Percentiles rank a stretch among this genome's conserved stretches.
Conservation (phyloP, 2,888 invertebrate species). For the Tetragnatha montana region DNA sequence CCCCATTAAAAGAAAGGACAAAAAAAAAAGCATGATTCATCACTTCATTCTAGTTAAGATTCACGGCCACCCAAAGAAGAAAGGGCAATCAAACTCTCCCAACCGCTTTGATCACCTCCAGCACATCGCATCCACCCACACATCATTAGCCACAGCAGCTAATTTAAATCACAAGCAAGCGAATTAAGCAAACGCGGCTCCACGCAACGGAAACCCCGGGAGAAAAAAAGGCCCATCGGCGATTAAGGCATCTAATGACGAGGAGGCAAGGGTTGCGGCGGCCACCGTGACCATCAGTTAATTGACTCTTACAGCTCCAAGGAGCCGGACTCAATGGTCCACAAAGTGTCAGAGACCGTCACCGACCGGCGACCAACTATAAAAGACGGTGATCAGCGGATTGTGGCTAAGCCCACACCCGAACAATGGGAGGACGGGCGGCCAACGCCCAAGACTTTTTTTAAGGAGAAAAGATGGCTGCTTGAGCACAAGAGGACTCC, state of each 20-base stretch:
- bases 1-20: too few species aligned
- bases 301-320: conserved; percentile 58
- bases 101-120: too few species aligned
- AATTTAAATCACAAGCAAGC: background rate
- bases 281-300: conserved; percentile 57
- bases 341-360: conserved; percentile 71
- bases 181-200: background rate
- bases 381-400: conserved; percentile 62
- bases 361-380: conserved; percentile 66
- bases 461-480: conserved; percentile 6
- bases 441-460: conserved; percentile 41
- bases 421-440: conserved; percentile 59
- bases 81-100: too few species aligned
- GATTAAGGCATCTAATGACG: background rate
- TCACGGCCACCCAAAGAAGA: too few species aligned
- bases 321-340: conserved; percentile 58
- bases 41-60: too few species aligned
- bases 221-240: background rate
- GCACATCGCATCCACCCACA: too few species aligned
- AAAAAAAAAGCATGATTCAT: too few species aligned
- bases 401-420: conserved; percentile 67
- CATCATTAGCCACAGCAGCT: too few species aligned
- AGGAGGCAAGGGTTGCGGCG: background rate
- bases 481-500: background rate
- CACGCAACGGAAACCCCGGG: background rate